Base-by-base conservation (phyloP, 2,113 vertebrate species). In the Talpa occidentalis region DNA sequence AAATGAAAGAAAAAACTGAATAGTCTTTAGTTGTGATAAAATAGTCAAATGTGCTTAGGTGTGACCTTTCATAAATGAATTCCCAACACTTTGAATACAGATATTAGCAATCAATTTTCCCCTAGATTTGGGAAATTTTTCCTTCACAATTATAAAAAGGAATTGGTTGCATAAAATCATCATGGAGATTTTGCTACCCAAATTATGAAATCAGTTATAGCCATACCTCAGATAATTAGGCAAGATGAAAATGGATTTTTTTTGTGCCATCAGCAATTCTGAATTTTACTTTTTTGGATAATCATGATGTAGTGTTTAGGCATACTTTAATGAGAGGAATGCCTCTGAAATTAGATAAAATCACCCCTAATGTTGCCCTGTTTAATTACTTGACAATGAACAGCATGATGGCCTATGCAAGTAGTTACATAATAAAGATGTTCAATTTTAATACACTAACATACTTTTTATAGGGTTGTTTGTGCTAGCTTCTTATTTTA, bases 1-100 rank as follows among this genome's bases (percentile, higher is more conserved):
- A 96, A 96, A 86, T 90, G 69, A 85, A 97, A 97, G 92, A 96
- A 94, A 93, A 97, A 79, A 54, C 3, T 84, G 24, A 80, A 40
- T 81, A 69, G 22, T 88, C 82, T 87, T 44, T 88, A 11, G 44
- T 94, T 96, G 86, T 93, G 52, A 95, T 91, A 82, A 97, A 96
- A 78, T 72, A 92, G 79, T 54, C 88, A 40, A 69, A 82, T 87
- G 52, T 88, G 59, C 94, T 97, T 95, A 92, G 81, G 62, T 74
- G 44, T 30, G 11, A 73, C 7, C 24, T 54, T 60, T 24, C 28
- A 78, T 67, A 86, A 94, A 87, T 81, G 42, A 92, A 74, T 93
- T 94, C 44, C 32, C 30, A 93, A 69, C 26, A 88, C 56, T 86
- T 82, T 88, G 47, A 94, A 82, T 93, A 73, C 26, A 91, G 56